phyloP scores from a whole-genome alignment of 2,888 invertebrate species.

The Amiota minor region DNA sequence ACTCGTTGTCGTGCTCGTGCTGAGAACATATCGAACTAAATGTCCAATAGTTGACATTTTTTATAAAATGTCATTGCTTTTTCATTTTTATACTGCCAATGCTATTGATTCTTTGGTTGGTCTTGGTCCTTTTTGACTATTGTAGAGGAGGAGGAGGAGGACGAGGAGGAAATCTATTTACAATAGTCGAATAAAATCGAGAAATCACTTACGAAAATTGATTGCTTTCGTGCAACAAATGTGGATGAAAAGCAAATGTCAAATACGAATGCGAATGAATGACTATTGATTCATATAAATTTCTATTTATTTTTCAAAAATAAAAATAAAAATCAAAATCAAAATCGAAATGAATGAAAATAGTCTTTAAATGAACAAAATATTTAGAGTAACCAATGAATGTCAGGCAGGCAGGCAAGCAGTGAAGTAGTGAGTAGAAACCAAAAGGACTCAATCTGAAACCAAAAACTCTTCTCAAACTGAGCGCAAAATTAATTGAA shows the following conservation, averaged over 20 bases:
- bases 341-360: background rate
- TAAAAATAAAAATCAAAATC: background rate
- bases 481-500: slow-evolving; percentile 10
- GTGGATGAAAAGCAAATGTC: slow-evolving; percentile 25
- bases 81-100: background rate
- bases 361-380: slow-evolving; percentile 5
- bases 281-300: background rate
- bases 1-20: too few relatives aligned
- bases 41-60: too few relatives aligned
- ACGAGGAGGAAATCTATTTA: too few relatives aligned
- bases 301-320: background rate
- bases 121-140: background rate
- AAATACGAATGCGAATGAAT: slow-evolving; percentile 1
- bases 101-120: background rate
- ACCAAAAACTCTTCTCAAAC: slow-evolving; percentile 1
- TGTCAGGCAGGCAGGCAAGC: too few relatives aligned
- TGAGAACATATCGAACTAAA: too few relatives aligned
- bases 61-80: slow-evolving; percentile 20
- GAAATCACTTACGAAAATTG: slow-evolving; percentile 25
- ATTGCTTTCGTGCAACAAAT: slow-evolving; percentile 27
- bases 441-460: background rate
- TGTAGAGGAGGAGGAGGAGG: too few relatives aligned
- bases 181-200: too few relatives aligned
- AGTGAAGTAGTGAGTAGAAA: too few relatives aligned
- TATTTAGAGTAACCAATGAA: background rate